Conservation (phyloP, 2,113 vertebrate genomes). For the Bufo gargarizans region DNA sequence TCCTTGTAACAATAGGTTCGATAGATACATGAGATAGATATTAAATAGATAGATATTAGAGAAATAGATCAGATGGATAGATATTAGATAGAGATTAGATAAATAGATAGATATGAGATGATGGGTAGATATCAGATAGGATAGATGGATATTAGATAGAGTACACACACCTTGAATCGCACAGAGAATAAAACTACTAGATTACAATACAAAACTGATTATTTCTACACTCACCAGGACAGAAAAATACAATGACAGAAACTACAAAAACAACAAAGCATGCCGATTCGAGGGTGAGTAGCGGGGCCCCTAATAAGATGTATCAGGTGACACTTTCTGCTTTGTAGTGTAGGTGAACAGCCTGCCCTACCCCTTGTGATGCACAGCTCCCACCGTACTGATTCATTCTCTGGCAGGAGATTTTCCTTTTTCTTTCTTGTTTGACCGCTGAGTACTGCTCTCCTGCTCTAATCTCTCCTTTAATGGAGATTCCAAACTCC, state of each 20-base stretch:
- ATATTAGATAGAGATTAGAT: too few relatives aligned
- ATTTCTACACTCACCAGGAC: background rate
- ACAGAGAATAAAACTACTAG: background rate
- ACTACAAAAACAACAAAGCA: background rate
- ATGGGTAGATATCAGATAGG: too few relatives aligned
- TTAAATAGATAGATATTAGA: too few relatives aligned
- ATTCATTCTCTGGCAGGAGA: conserved; percentile 27
- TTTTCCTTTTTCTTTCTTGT: conserved; percentile 8
- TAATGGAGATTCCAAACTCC: conserved; percentile 43
- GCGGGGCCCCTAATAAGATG: conserved; percentile 36
- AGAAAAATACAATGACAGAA: background rate
- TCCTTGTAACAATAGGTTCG: background rate
- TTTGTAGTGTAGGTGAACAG: conserved; percentile 21
- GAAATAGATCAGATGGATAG: too few relatives aligned
- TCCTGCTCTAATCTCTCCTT: conserved; percentile 33
- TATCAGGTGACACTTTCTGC: conserved; percentile 32
- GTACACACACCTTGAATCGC: background rate
- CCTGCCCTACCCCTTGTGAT: conserved; percentile 30
- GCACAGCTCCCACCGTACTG: conserved; percentile 27
- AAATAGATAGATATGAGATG: too few relatives aligned
- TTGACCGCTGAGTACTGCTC: background rate
- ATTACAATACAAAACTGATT: background rate
- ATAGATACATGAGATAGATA: too few relatives aligned
- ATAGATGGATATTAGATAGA: too few relatives aligned
- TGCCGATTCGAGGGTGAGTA: background rate